Conservation (phyloP, 2,797 vertebrate species). For the Lophotriccus pileatus region DNA sequence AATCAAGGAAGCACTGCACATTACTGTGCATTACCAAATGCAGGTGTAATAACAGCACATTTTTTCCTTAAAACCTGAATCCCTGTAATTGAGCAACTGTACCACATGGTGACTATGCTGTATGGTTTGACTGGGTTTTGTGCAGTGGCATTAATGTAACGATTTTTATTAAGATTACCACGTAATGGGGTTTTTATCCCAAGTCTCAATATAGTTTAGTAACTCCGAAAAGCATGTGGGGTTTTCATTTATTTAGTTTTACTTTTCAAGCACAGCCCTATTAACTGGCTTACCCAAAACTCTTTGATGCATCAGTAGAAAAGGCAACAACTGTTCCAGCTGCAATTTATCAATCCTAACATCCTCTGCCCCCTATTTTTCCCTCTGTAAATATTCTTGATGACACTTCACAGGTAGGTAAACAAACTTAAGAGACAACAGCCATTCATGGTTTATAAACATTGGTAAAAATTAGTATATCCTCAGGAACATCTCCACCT, state of each 20-base stretch:
- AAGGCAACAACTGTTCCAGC: background rate
- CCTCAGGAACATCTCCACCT: background rate
- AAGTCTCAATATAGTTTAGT: background rate
- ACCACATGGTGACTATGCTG: background rate
- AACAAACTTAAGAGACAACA: background rate
- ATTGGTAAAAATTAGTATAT: background rate
- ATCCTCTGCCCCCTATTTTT: rapidly evolving
- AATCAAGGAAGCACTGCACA: background rate
- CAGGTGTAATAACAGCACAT: background rate
- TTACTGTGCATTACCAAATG: background rate
- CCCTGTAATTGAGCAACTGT: background rate
- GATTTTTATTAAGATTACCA: background rate
- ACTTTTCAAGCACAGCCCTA: background rate
- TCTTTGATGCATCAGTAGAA: background rate
- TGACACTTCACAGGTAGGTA: background rate
- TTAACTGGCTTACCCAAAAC: background rate
- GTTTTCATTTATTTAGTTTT: background rate
- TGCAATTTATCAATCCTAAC: background rate
- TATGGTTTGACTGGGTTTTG: background rate
- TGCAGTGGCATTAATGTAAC: background rate
- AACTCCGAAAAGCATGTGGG: background rate
- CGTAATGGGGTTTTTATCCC: background rate
- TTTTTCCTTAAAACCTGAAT: background rate
- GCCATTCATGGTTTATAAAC: background rate
- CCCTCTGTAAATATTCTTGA: background rate